phyloP scores from a whole-genome alignment of 2,888 invertebrate species.

The Ectobius pallidus region DNA sequence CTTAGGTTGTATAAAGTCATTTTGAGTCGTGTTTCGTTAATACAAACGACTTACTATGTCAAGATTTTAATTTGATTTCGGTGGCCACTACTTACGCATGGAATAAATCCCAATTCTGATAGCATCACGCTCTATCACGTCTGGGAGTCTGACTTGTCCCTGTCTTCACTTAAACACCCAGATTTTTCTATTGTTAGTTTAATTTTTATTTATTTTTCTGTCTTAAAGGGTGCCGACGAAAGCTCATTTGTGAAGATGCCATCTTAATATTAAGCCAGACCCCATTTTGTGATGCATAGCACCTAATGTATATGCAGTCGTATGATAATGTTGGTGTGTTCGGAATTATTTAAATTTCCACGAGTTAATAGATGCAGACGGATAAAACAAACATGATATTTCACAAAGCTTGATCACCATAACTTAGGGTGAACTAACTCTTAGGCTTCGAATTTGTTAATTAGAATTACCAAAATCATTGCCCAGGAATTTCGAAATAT shows the following conservation, averaged over 20 bases:
- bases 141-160: conserved; percentile 7
- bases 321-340: conserved; percentile 3
- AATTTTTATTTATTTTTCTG: not conserved
- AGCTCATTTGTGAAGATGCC: conserved; percentile 14
- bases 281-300: conserved; percentile 9
- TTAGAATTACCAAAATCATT: no score
- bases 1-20: no score
- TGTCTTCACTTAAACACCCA: not conserved
- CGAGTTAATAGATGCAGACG: not conserved
- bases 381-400: not conserved
- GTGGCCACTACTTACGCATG: no score
- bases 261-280: not conserved
- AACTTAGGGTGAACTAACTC: no score
- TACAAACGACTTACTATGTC: no score
- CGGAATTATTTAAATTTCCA: conserved; percentile 7
- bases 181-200: not conserved
- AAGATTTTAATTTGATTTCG: no score
- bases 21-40: no score
- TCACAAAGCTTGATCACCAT: no score
- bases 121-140: no score
- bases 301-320: not conserved
- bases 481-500: no score
- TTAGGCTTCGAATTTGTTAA: no score
- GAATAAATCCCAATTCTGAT: no score
- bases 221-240: not conserved